phyloP scores from a whole-genome alignment of 2,888 invertebrate genomes.

The Steinernema hermaphroditum region DNA sequence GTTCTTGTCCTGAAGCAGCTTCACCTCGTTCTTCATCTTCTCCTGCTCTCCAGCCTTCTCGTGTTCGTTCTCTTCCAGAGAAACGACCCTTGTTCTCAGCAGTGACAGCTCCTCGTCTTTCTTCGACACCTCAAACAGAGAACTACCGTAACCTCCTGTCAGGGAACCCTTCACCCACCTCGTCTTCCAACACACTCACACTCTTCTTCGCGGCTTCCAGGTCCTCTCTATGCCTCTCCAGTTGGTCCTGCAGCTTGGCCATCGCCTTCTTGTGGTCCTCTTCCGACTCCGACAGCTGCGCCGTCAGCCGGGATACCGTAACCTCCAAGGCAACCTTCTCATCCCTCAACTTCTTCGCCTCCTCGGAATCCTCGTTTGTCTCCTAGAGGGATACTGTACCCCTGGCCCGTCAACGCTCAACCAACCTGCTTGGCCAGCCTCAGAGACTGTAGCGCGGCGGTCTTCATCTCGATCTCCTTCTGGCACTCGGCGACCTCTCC shows the following conservation, averaged over 20 bases:
- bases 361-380: constrained; percentile 30
- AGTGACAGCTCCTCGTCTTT: neutral
- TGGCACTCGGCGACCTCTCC: constrained; percentile 49
- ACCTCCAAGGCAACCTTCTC: constrained; percentile 10
- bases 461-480: constrained; percentile 54
- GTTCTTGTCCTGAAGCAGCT: constrained; percentile 14
- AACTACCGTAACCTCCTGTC: neutral
- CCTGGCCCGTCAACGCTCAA: constrained; percentile 2
- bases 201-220: constrained; percentile 34
- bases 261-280: constrained; percentile 10
- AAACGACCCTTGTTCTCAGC: neutral
- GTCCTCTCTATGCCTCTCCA: constrained; percentile 39
- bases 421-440: constrained; percentile 56
- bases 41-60: constrained; percentile 25
- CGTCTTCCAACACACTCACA: constrained; percentile 10
- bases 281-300: neutral
- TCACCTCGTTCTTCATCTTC: constrained; percentile 13
- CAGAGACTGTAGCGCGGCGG: constrained; percentile 56
- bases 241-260: constrained; percentile 40
- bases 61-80: neutral
- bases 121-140: neutral
- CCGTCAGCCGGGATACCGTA: constrained; percentile 9
- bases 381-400: neutral
- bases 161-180: neutral
- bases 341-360: neutral